phyloP scores from a whole-genome alignment of 2,888 invertebrate genomes.

The Formica aserva region DNA sequence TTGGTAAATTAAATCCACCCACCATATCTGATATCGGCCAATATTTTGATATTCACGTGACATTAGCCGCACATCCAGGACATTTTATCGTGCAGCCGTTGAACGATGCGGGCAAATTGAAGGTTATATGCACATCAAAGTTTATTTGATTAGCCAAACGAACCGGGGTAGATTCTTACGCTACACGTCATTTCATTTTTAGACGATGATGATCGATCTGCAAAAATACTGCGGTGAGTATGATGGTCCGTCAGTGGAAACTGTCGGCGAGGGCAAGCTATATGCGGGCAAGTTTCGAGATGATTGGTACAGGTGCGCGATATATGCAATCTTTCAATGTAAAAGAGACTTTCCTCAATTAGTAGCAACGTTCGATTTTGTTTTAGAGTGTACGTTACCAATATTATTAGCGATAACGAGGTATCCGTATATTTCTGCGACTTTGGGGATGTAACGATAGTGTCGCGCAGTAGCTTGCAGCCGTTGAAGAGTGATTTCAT shows the following conservation, averaged over 20 bases:
- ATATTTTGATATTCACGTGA: constrained; percentile 91
- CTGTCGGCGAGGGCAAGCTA: constrained; percentile 87
- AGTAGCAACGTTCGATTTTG: constrained; percentile 13
- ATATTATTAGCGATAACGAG: constrained; percentile 87
- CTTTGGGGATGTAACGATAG: constrained; percentile 88
- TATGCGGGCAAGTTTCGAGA: constrained; percentile 90
- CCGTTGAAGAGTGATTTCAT: constrained; percentile 87
- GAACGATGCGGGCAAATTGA: constrained; percentile 59
- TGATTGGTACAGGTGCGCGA: constrained; percentile 91
- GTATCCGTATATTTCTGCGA: constrained; percentile 89
- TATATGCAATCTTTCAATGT: neutral
- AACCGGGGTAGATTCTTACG: neutral
- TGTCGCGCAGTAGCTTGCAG: constrained; percentile 87
- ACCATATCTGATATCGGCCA: constrained; percentile 86
- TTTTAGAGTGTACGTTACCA: constrained; percentile 86
- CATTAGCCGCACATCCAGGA: constrained; percentile 92
- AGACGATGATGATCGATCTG: constrained; percentile 89
- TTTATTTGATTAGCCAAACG: constrained; percentile 12
- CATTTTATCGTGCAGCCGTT: constrained; percentile 89
- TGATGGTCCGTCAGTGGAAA: constrained; percentile 85
- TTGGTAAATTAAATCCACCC: constrained; percentile 83
- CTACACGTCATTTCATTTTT: constrained; percentile 30
- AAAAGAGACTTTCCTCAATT: neutral
- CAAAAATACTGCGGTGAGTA: constrained; percentile 88
- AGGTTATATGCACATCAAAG: constrained; percentile 60